Percentiles rank a stretch among this genome's conserved stretches.
phyloP scores from a whole-genome alignment of 2,113 vertebrate genomes.

The Haemorhous mexicanus region DNA sequence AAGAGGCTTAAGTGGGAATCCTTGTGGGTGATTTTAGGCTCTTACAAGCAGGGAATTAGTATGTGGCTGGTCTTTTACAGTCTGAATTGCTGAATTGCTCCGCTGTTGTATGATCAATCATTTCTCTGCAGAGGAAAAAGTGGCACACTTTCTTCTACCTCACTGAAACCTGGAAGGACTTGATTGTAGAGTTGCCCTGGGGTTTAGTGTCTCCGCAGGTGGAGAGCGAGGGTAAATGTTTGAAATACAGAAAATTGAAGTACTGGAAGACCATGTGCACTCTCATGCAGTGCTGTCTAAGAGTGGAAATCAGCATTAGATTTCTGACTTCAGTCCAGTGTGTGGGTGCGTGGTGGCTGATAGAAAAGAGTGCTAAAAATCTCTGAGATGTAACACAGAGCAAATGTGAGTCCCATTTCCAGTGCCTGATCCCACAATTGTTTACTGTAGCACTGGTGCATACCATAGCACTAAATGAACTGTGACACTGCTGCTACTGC shows the following conservation, averaged over 20 bases:
- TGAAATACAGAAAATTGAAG: background rate
- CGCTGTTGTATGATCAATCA: background rate
- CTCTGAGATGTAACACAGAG: background rate
- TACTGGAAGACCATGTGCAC: accelerated
- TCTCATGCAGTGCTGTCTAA: accelerated
- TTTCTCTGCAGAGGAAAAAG: background rate
- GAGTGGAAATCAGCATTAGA: background rate
- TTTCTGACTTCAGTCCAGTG: background rate
- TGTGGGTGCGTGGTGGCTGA: background rate
- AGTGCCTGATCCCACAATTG: background rate
- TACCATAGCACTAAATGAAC: background rate
- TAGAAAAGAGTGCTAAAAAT: background rate
- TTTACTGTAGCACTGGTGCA: background rate
- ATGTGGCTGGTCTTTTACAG: background rate
- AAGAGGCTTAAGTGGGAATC: background rate
- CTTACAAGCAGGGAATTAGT: background rate
- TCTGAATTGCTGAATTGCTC: background rate
- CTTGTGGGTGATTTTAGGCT: background rate
- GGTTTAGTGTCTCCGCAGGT: background rate
- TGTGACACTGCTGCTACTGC: background rate
- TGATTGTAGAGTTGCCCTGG: background rate
- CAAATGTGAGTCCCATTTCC: background rate
- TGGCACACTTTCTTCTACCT: background rate
- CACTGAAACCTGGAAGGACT: background rate
- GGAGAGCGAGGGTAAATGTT: background rate